Base-by-base conservation (phyloP, 2,113 vertebrate genomes). In the Laterallus jamaicensis region DNA sequence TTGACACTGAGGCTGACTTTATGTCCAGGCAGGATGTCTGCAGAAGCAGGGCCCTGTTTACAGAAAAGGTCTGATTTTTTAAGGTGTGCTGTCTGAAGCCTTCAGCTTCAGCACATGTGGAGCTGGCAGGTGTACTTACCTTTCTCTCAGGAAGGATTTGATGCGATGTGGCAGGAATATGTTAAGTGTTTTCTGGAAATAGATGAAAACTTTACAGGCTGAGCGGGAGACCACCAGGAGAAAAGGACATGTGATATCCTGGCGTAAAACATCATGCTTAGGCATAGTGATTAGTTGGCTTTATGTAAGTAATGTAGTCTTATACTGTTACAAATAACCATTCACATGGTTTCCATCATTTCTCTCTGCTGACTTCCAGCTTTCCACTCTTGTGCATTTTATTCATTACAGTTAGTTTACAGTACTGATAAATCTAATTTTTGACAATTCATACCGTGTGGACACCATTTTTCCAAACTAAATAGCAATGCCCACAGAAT, bases 351-450 rank as follows among this genome's bases (percentile, higher is more conserved):
- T 92, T 92, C 21, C 28, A 17, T 94, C 4, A 82, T 86, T 94
- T 91, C 62, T 92, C 60, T 93, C 52, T 76, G 29, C 11, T 88
- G 77, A 44, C 4, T 29, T 92, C 29, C 60, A 32, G 8, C 37
- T 91, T 82, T 79, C 70, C 70, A 63, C 35, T 77, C 31, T 80
- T 89, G 39, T 73, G 11, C 32, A 40, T 86, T 95, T 92, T 90
- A 49, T 95, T 75, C 10, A 66, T 67, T 88, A 40, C 28, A 44
- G 13, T 79, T 71, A 32, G 39, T 87, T 89, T 79, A 87, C 52
- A 70, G 54, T 76, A 54, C 12, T 21, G 52, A 50, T 40, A 85
- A 59, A 89, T 80, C 40, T 79, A 31, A 71, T 74, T 79, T 91
- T 68, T 88, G 50, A 37, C 9, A 37, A 71, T 56, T 71, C 8